Percentiles rank a stretch among this genome's conserved stretches.
Conservation (phyloP, 2,113 vertebrate species). For the Saguinus midas region DNA sequence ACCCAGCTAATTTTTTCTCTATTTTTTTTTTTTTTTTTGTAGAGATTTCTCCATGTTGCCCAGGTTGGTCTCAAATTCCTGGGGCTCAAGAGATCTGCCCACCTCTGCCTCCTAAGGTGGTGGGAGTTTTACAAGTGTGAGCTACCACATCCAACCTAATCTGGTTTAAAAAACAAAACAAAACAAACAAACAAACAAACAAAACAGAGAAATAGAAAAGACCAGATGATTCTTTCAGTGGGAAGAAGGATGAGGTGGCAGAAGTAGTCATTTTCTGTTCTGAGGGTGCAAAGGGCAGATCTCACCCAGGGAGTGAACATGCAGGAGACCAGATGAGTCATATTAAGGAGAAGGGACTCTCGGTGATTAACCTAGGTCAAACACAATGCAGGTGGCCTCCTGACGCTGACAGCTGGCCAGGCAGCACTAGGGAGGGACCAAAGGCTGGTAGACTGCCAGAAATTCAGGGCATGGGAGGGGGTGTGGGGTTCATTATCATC, state of each 20-base stretch:
- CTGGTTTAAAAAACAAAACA: neutral
- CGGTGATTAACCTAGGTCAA: neutral
- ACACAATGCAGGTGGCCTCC: neutral
- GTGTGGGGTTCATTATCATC: no score
- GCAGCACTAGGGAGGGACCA: neutral
- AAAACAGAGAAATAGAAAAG: neutral
- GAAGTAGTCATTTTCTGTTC: neutral
- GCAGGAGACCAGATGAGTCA: neutral
- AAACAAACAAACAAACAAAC: no score
- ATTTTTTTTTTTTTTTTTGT: no score
- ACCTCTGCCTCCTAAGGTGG: no score
- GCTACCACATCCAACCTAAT: no score
- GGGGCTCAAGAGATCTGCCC: no score
- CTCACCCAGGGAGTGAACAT: neutral
- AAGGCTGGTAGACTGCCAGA: neutral
- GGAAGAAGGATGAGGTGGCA: neutral
- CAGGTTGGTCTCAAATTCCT: no score
- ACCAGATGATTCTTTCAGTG: neutral
- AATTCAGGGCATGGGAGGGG: neutral
- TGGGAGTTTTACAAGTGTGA: no score
- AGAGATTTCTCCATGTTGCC: no score
- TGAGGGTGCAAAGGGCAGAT: neutral
- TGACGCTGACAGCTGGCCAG: accelerated
- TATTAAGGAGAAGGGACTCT: neutral
- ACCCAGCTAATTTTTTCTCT: no score